phyloP scores from a whole-genome alignment of 2,888 invertebrate genomes.

The Hirtodrosophila trivittata region DNA sequence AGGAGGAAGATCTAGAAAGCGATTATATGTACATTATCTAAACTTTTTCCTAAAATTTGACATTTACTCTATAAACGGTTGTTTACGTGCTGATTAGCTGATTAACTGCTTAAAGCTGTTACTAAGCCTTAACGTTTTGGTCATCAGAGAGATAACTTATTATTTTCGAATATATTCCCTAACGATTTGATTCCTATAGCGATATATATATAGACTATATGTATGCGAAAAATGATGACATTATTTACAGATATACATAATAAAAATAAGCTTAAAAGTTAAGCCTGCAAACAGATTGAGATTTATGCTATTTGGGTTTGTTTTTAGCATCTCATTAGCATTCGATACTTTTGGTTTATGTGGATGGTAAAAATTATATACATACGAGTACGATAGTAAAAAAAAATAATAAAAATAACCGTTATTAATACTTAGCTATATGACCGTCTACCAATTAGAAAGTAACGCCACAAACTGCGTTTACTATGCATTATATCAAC shows the following conservation, averaged over 20 bases:
- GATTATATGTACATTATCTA: too few species aligned
- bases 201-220: neutral
- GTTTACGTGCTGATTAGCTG: too few species aligned
- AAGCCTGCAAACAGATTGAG: slow-evolving; percentile 28
- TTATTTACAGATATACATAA: slow-evolving; percentile 43
- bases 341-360: slow-evolving; percentile 55
- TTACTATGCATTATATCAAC: slow-evolving; percentile 21
- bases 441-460: slow-evolving; percentile 37
- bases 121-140: too few species aligned
- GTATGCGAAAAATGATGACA: slow-evolving; percentile 16
- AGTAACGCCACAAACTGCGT: slow-evolving; percentile 21
- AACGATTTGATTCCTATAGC: too few species aligned
- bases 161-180: too few species aligned
- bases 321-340: slow-evolving; percentile 74
- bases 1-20: too few species aligned
- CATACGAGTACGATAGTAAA: slow-evolving; percentile 20
- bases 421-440: slow-evolving; percentile 37
- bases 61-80: too few species aligned
- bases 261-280: slow-evolving; percentile 30
- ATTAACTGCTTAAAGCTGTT: too few species aligned
- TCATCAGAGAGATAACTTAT: too few species aligned
- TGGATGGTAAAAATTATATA: slow-evolving; percentile 40
- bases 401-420: slow-evolving; percentile 31
- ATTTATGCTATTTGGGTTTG: slow-evolving; percentile 1
- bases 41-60: too few species aligned